Conservation (phyloP, 2,113 vertebrate species). For the Passer domesticus region DNA sequence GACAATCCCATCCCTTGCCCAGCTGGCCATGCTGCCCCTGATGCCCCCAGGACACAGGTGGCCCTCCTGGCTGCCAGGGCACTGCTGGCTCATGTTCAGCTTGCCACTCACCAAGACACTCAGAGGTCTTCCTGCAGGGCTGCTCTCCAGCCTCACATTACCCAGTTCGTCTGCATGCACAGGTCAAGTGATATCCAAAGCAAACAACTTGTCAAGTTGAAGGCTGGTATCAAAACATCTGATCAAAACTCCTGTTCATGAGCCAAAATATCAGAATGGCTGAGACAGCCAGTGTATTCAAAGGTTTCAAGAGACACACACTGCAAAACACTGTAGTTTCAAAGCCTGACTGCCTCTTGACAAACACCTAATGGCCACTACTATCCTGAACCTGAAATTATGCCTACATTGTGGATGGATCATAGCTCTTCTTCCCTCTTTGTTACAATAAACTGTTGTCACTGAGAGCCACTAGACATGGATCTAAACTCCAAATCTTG, state of each 20-base stretch:
- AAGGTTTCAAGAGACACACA: neutral
- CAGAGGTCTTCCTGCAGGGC: neutral
- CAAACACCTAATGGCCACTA: neutral
- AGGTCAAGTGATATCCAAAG: neutral
- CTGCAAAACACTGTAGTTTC: neutral
- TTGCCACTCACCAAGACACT: neutral
- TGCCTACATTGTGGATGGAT: neutral
- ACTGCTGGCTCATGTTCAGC: neutral
- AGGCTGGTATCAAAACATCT: constrained; percentile 3
- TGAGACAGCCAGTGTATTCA: neutral
- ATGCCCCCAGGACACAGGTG: neutral
- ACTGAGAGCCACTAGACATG: neutral
- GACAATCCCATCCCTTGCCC: neutral
- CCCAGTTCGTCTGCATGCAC: neutral
- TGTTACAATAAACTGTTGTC: neutral
- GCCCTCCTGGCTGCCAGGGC: neutral
- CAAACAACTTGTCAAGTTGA: constrained; percentile 8
- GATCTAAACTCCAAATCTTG: neutral
- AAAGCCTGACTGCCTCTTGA: neutral
- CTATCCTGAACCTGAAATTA: neutral
- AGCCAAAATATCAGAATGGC: neutral
- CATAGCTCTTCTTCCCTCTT: neutral
- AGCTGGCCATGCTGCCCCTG: fast-evolving
- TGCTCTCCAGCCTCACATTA: neutral
- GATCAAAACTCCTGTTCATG: neutral